Base-by-base conservation (phyloP, 2,797 vertebrate genomes). In the Enteromius mattozi region DNA sequence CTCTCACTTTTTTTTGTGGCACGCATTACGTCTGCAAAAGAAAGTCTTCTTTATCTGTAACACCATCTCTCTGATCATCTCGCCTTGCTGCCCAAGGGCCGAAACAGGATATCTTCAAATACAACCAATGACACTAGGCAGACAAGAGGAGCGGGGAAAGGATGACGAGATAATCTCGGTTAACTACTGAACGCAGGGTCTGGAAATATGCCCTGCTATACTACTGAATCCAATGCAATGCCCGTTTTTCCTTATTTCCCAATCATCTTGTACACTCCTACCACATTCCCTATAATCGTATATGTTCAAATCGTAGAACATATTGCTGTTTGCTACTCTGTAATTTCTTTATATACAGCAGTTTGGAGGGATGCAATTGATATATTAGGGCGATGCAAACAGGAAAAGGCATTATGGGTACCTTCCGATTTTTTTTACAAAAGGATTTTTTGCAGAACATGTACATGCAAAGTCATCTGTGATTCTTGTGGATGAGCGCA, bases 171-270 rank as follows among this genome's bases (percentile, higher is more conserved):
- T 68, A 76, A 33, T 86, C 85, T 87, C 81, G 87, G 71, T 91
- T 91, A 90, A 94, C 94, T 95, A 95, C 94, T 94, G 93, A 94
- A 91, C 86, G 19, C 72, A 86, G 68, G 82, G 80, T 85, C 49
- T 85, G 16, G 21, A 61, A 47, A 79, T 76, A 63, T 61, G 47
- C 80, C 82, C 78, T 69, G 74, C 54, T 86, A 82, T 76, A 87
- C 83, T 85, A 92, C 91, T 91, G 88, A 78, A 81, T 72, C 91
- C 85, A 83, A 91, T 59, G 82, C 54, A 83, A 86, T 85, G 86
- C 86, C 87, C 30, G 33, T 66, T 83, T 85, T 61, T 33, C 79
- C 51, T 35, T 30, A 33, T 56, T 78, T 76, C 42, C 35, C 21
- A 45, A 66, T 69, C 66, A 37, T 49, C 35, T 49, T 33, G 40